Evolutionary conservation across 2,797 vertebrate species (phyloP), one percentile per base, ranked within the genome.

Genomic region (Lateolabrax maculatus): DNA sequence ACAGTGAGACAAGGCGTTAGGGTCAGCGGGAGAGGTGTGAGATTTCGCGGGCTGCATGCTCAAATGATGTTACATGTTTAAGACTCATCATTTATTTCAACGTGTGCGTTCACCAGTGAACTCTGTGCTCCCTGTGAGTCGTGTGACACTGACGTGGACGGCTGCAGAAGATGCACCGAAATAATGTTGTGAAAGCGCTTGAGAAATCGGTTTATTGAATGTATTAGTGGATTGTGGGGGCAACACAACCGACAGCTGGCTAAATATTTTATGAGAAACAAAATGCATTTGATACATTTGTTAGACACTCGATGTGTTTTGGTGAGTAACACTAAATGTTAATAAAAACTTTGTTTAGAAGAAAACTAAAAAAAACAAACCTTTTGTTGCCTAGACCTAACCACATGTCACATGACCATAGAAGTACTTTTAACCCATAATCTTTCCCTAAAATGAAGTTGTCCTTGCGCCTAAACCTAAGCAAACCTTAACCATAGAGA

Each of bases 1-100:
- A 58, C 19, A 56, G 13, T 39, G 69, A 66, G 68, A 72, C 51
- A 60, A 75, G 60, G 48, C 34, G 72, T 46, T 5, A 6, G 43
- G 74, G 65, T 78, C 62, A 43, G 29, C 4, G 2, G 46, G 69
- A 25, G 58, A 43, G 23, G 19, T 44, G n/a, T 62, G 58, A 68
- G 39, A 69, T 68, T 71, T 55, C 48, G 34, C 25, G 31, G 3
- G 51, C 43, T 37, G n/a, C 12, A 23, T n/a, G 25, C 49, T 64
- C 21, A 27, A 75, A 58, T 49, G 6, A 34, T 43, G 27, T 57
- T 37, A 37, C 53, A 53, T 21, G 12, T 56, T 69, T 18, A 27
- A 44, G 15, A 58, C 13, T 68, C 43, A 39, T 84, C 41, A 66
- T 29, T 29, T 43, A 58, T 55, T 48, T 21, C 9, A 25, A 21